A percentile compares a stretch with the other conserved stretches of the same genome.
Conservation (phyloP, 2,888 invertebrate species). For the Portevinia maculata region DNA sequence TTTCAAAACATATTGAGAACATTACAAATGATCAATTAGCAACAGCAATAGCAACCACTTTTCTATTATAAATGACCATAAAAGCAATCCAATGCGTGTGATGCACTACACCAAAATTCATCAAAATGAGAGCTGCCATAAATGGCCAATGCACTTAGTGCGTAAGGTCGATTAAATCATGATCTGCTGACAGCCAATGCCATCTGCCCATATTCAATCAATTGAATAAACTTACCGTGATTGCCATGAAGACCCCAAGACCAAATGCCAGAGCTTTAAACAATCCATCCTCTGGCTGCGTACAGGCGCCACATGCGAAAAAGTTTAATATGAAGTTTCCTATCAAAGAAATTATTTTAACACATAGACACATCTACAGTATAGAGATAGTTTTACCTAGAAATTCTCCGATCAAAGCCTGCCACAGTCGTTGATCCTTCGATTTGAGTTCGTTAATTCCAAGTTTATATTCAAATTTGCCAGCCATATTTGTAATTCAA, state of each 20-base stretch:
- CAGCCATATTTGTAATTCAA: slow-evolving; percentile 79
- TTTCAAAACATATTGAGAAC: no score
- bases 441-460: slow-evolving; percentile 89
- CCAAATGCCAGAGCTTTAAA: slow-evolving; percentile 94
- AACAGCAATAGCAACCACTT: slow-evolving; percentile 7
- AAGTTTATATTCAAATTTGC: slow-evolving; percentile 85
- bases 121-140: slow-evolving; percentile 21
- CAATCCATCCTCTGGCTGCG: slow-evolving; percentile 84
- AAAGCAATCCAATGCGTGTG: slow-evolving; percentile 5
- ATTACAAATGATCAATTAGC: neutral
- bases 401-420: slow-evolving; percentile 93
- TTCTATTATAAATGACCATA: slow-evolving; percentile 14
- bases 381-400: slow-evolving; percentile 84
- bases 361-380: neutral
- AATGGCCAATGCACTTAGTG: slow-evolving; percentile 19
- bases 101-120: slow-evolving; percentile 1
- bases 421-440: slow-evolving; percentile 87
- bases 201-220: neutral
- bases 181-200: neutral
- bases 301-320: slow-evolving; percentile 93
- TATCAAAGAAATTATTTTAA: slow-evolving; percentile 72
- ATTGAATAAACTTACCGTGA: slow-evolving; percentile 85
- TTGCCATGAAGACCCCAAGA: slow-evolving; percentile 91
- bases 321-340: slow-evolving; percentile 93
- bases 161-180: slow-evolving; percentile 30